A percentile compares a stretch with the other conserved stretches of the same genome.
phyloP scores from a whole-genome alignment of 23 tunicate genomes.

The Aplidium turbinatum region DNA sequence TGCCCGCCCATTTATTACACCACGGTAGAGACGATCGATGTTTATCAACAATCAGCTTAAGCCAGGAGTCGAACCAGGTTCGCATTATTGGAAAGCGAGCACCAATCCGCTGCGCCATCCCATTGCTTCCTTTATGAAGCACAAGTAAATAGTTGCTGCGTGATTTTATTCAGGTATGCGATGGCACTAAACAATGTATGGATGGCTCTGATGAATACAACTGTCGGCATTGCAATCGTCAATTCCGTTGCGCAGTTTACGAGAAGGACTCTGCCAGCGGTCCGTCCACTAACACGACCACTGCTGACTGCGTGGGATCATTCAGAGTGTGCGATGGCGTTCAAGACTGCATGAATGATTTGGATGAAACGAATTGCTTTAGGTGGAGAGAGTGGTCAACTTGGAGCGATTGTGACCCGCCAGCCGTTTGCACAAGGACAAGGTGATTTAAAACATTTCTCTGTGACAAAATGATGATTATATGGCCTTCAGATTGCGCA shows the following conservation, averaged over 20 bases:
- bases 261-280: slow-evolving; percentile 17
- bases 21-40: no score
- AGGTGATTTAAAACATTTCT: neutral
- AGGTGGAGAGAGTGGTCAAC: slow-evolving; percentile 76
- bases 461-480: no score
- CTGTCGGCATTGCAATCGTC: slow-evolving; percentile 73
- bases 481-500: no score
- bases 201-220: slow-evolving; percentile 92
- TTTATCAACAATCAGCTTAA: no score
- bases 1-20: no score
- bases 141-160: no score
- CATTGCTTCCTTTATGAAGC: no score
- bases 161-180: slow-evolving; percentile 92
- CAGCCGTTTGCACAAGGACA: slow-evolving; percentile 5
- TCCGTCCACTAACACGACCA: slow-evolving; percentile 36
- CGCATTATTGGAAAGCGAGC: no score
- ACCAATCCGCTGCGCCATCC: no score
- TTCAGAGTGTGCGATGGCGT: slow-evolving; percentile 85
- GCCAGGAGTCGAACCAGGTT: no score
- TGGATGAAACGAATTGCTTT: slow-evolving; percentile 63
- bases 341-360: slow-evolving; percentile 47
- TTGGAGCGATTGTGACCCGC: slow-evolving; percentile 63
- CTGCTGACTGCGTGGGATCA: slow-evolving; percentile 75
- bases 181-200: slow-evolving; percentile 77
- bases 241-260: slow-evolving; percentile 72